Conservation (phyloP, 2,888 invertebrate genomes). For the Tanytarsus gracilentus region DNA sequence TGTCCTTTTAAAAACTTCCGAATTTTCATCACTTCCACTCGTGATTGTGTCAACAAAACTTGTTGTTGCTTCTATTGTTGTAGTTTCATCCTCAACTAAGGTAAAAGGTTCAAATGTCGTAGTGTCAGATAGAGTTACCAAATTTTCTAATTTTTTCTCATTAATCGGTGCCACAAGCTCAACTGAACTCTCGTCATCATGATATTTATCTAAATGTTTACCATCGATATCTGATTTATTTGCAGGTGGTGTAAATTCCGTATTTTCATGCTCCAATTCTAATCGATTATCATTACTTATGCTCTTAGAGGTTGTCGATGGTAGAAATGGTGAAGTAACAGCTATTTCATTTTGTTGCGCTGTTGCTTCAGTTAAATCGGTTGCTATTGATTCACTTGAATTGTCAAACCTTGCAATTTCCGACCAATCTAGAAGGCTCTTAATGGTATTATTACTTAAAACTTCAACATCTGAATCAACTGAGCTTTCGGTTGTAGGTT, state of each 20-base stretch:
- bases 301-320: not conserved
- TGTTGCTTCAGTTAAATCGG: not conserved
- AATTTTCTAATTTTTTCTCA: not conserved
- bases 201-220: not conserved
- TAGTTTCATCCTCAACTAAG: constrained; percentile 2
- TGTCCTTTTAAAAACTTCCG: constrained; percentile 8
- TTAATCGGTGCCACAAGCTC: constrained; percentile 4
- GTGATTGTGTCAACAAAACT: not conserved
- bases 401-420: constrained; percentile 1
- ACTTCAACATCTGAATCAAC: not conserved
- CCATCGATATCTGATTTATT: not conserved
- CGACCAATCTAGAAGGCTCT: constrained; percentile 14
- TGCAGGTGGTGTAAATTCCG: not conserved
- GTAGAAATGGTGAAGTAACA: not conserved
- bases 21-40: not conserved
- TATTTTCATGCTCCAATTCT: not conserved
- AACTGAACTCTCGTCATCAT: not conserved
- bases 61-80: constrained; percentile 3
- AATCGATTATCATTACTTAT: constrained; percentile 1
- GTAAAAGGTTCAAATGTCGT: not conserved
- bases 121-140: not conserved
- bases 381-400: not conserved
- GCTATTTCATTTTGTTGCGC: constrained; percentile 16
- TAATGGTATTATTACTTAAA: constrained; percentile 5
- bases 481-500: constrained; percentile 9